These are phyloP conservation scores for Lophotriccus pileatus DNA, from an alignment of 2,797 vertebrate species.

Conservation along the genomic window DNA sequence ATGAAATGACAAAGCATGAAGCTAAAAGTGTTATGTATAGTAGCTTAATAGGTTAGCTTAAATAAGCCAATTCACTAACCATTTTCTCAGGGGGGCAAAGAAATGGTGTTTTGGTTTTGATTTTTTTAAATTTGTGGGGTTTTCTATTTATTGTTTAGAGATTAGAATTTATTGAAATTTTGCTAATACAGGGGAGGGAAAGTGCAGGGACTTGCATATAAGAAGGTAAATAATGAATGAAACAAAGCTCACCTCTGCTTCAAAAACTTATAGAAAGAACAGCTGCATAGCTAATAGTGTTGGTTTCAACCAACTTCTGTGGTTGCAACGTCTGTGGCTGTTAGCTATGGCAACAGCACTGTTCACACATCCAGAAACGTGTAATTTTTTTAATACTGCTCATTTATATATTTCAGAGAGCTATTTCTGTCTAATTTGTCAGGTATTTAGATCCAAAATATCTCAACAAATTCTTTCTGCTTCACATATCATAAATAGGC, in stretches of 20 bases:
- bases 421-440: background rate
- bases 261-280: background rate
- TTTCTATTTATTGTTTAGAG: background rate
- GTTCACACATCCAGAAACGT: background rate
- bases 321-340: background rate
- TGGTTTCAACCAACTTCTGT: background rate
- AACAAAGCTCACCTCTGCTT: background rate
- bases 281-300: background rate
- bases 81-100: too few relatives aligned
- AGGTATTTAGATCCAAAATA: background rate
- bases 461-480: background rate
- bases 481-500: background rate
- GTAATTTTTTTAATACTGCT: background rate
- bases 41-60: background rate
- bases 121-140: too few relatives aligned
- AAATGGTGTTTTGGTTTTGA: background rate
- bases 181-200: background rate
- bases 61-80: background rate
- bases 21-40: background rate
- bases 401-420: background rate
- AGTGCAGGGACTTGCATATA: background rate
- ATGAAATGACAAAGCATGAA: background rate
- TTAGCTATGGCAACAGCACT: background rate
- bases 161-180: background rate
- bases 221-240: background rate